A percentile compares a stretch with the other conserved stretches of the same genome.
These are phyloP conservation scores for Phataginus tetradactyla DNA, from an alignment of 2,797 vertebrate species.

Conservation along the genomic window DNA sequence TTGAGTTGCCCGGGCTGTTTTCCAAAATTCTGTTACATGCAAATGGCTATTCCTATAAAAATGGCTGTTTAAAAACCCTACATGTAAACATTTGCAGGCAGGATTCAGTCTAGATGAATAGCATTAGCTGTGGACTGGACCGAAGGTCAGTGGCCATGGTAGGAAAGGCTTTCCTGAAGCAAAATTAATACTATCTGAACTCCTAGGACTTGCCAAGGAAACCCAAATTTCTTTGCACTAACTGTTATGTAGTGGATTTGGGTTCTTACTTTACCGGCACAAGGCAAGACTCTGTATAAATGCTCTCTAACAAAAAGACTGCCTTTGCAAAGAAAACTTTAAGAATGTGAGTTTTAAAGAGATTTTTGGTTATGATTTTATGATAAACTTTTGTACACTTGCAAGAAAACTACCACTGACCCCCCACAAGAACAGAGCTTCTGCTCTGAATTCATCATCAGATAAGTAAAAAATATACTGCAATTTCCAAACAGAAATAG, in stretches of 20 bases:
- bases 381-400: background rate
- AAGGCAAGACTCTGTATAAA: background rate
- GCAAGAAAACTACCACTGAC: background rate
- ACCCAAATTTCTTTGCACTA: background rate
- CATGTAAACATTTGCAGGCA: background rate
- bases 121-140: background rate
- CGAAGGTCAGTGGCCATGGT: background rate
- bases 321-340: background rate
- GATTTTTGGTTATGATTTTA: background rate
- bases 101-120: background rate
- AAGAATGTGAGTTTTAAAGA: background rate
- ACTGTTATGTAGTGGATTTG: accelerated
- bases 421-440: background rate
- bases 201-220: background rate
- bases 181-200: background rate
- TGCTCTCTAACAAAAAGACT: background rate
- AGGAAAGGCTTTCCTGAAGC: background rate
- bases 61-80: background rate
- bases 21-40: background rate
- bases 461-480: background rate
- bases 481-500: background rate
- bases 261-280: background rate
- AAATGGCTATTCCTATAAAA: background rate
- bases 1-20: background rate
- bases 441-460: background rate